A percentile compares a stretch with the other conserved stretches of the same genome.
phyloP scores from a whole-genome alignment of 53 echinoderm and acorn worm genomes.

The Antedon mediterranea region DNA sequence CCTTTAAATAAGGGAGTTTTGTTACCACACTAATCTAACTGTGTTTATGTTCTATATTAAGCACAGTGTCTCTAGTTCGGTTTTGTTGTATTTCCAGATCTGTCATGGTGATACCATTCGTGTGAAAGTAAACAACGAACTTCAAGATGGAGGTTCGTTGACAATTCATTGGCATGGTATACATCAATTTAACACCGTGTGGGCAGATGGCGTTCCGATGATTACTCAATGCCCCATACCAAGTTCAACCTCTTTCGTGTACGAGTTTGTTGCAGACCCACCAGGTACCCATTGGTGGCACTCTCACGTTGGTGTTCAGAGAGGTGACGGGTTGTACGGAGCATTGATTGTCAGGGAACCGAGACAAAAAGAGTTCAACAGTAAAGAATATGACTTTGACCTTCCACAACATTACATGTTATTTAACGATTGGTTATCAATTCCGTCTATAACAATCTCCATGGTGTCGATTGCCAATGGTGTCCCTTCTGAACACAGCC shows the following conservation, averaged over 20 bases:
- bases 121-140: not conserved
- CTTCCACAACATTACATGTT: constrained; percentile 28
- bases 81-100: not conserved
- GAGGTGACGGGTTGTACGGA: not conserved
- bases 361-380: constrained; percentile 2
- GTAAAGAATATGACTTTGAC: constrained; percentile 43
- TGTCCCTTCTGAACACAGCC: not conserved
- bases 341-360: not conserved
- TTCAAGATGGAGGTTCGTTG: not conserved
- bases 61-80: no score
- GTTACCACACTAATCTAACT: no score
- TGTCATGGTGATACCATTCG: not conserved
- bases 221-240: not conserved
- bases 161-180: not conserved
- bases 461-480: not conserved
- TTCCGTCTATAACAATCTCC: not conserved
- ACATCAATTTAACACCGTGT: not conserved
- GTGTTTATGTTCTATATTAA: no score
- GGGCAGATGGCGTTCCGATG: not conserved
- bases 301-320: not conserved
- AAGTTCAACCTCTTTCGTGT: not conserved
- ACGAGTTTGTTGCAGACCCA: not conserved
- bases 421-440: constrained; percentile 30
- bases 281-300: not conserved
- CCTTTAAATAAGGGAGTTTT: no score